phyloP scores from a whole-genome alignment of 2,113 vertebrate genomes.

The Vulpes lagopus region DNA sequence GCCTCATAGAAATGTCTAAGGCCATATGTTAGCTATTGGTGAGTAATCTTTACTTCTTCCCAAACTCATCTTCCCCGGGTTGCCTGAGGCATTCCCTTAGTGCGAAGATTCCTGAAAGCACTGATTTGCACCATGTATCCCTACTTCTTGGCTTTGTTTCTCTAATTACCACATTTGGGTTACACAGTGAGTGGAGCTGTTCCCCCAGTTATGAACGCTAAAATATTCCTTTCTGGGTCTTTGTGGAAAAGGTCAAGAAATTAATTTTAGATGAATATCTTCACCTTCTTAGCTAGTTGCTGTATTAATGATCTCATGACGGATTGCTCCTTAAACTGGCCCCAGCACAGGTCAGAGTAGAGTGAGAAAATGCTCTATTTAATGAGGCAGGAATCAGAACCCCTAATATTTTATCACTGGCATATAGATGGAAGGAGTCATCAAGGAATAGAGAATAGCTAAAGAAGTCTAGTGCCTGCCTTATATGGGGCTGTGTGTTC shows the following conservation, averaged over 20 bases:
- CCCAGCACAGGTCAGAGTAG: constrained; percentile 84
- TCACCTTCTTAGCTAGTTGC: constrained; percentile 84
- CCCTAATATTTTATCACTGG: constrained; percentile 86
- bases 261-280: constrained; percentile 89
- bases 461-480: not conserved
- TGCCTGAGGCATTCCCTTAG: not conserved
- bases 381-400: constrained; percentile 88
- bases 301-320: constrained; percentile 89
- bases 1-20: not conserved
- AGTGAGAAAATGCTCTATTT: constrained; percentile 87
- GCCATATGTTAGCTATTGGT: not conserved
- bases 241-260: constrained; percentile 86
- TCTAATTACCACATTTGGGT: constrained; percentile 70
- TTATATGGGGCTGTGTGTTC: accelerated
- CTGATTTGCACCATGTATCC: not conserved
- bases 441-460: constrained; percentile 67
- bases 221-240: constrained; percentile 83
- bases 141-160: constrained; percentile 69
- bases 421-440: constrained; percentile 73
- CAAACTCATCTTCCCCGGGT: not conserved
- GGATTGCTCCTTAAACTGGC: constrained; percentile 87
- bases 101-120: constrained; percentile 26
- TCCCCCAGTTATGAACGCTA: constrained; percentile 77
- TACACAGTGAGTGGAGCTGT: constrained; percentile 68
- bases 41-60: not conserved